Evolutionary conservation across 2,113 vertebrate species (phyloP), one percentile per base, ranked within the genome.

Genomic region (Dicerorhinus sumatrensis): DNA sequence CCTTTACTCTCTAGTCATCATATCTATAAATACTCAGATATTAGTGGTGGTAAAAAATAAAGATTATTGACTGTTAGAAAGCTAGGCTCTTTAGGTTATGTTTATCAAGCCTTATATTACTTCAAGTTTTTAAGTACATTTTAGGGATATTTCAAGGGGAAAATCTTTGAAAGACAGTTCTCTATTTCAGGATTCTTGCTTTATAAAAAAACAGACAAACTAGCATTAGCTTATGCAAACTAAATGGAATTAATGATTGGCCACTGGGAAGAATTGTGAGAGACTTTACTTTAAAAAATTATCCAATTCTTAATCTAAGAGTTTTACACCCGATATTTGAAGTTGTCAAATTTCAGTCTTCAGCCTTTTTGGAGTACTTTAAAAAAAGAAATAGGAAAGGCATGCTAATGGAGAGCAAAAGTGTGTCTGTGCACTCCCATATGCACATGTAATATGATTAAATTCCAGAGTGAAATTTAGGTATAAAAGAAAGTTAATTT

Each of bases 91-190:
- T 89, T 82, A 80, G 29, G 89, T 79, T 90, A 33, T 69, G 12
- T 76, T 97, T 90, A 17, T 88, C 29, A 86, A 79, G 56, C 29
- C 17, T 81, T 89, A 76, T 70, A 73, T 94, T 82, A 77, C 69
- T 73, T 97, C 12, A 91, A 48, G 18, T 95, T 73, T 48, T 88
- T 91, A 56, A 89, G 62, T 97, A 31, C 21, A 36, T 97, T 89
- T 73, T 96, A 80, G 70, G n/a, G 6, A 73, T 84, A 58, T 90
- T 72, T 94, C 17, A 93, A 88, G 29, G 86, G 70, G 39, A 54
- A 60, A 76, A 63, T 42, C 42, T 90, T 73, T 21, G 33, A 48
- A 94, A 93, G 39, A 85, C 63, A 72, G 23, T 79, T 70, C 63
- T 85, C 75, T 16, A 9, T 82, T 91, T 94, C 33, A 83, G 79